A percentile compares a stretch with the other conserved stretches of the same genome.
Evolutionary conservation across 2,797 vertebrate genomes (phyloP).

Genomic region (Scomberomorus guttatus): DNA sequence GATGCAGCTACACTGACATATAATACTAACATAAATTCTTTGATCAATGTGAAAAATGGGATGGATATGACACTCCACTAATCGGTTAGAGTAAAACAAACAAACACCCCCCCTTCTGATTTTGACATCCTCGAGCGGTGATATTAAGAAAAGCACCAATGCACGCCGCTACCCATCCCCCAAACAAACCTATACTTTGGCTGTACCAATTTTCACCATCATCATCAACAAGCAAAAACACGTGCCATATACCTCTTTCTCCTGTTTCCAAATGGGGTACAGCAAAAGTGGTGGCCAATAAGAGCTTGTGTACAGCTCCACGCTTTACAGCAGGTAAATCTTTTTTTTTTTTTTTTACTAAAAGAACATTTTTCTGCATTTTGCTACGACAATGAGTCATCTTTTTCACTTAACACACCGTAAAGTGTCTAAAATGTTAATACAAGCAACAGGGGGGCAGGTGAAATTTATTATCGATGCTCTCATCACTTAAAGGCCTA

Average conservation of each 20-base stretch:
- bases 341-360: too few species aligned
- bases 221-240: background rate
- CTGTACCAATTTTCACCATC: background rate
- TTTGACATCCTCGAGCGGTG: background rate
- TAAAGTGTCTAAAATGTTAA: slow-evolving; percentile 15
- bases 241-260: background rate
- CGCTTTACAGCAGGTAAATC: too few species aligned
- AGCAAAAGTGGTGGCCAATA: too few species aligned
- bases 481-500: slow-evolving; percentile 48
- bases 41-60: too few species aligned
- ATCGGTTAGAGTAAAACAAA: too few species aligned
- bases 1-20: too few species aligned
- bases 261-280: too few species aligned
- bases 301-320: too few species aligned
- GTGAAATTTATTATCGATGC: slow-evolving; percentile 60
- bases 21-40: too few species aligned
- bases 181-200: background rate
- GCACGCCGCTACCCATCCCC: background rate
- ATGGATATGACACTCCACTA: too few species aligned
- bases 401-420: slow-evolving; percentile 29
- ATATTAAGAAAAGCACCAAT: background rate
- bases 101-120: too few species aligned
- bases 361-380: background rate
- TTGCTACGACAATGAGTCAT: background rate
- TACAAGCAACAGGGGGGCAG: slow-evolving; percentile 24